These are phyloP conservation scores for Lasius fuliginosus DNA, from an alignment of 2,888 invertebrate genomes.

Conservation along the genomic window DNA sequence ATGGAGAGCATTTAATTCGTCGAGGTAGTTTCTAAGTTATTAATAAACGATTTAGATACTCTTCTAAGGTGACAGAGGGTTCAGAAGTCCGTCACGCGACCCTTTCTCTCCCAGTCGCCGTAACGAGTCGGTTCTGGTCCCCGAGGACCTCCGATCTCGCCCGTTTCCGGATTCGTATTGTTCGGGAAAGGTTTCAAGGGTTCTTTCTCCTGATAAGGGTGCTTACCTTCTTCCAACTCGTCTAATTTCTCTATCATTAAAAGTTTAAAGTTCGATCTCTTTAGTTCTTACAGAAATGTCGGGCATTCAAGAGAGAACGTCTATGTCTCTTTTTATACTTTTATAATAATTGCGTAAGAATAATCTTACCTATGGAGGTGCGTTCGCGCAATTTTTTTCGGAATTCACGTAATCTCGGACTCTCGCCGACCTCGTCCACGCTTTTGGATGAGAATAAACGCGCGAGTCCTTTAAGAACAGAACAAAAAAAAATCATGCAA, in stretches of 20 bases:
- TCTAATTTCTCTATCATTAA: conserved; percentile 91
- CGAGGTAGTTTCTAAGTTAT: background rate
- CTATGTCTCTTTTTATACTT: background rate
- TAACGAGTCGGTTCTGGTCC: conserved; percentile 99
- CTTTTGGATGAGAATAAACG: conserved; percentile 72
- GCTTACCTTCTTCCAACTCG: conserved; percentile 90
- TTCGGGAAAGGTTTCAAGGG: conserved; percentile 95
- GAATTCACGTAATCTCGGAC: conserved; percentile 90
- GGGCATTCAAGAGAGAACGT: background rate
- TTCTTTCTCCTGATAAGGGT: conserved; percentile 93
- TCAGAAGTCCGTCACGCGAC: conserved; percentile 97
- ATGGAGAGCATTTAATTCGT: background rate
- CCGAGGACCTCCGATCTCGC: conserved; percentile 97
- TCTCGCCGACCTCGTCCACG: conserved; percentile 83
- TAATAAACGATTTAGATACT: background rate
- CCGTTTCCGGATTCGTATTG: conserved; percentile 96
- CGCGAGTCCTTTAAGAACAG: conserved; percentile 60
- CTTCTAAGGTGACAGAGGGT: background rate
- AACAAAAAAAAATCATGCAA: background rate
- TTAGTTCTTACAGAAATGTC: background rate
- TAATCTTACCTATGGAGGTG: conserved; percentile 87
- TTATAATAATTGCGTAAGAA: background rate
- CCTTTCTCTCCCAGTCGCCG: conserved; percentile 99
- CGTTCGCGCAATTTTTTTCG: conserved; percentile 91
- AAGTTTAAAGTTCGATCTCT: background rate